phyloP scores from a whole-genome alignment of 2,888 invertebrate genomes.

The Drosophila meridiana region DNA sequence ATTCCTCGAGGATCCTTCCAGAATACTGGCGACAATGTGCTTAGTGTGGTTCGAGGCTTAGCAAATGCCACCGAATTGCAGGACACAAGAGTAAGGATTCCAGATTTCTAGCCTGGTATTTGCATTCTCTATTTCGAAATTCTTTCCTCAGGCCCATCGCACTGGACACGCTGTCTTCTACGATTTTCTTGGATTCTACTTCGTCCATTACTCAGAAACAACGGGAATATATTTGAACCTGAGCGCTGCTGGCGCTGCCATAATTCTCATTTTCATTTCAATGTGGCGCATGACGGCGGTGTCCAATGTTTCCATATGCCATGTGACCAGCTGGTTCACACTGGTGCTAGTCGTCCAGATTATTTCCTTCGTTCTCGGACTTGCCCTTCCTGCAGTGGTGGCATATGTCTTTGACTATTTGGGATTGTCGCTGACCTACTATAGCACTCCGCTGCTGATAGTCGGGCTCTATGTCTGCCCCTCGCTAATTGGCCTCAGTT shows the following conservation, averaged over 20 bases:
- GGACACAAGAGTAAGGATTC: neutral
- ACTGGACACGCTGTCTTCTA: slow-evolving; percentile 88
- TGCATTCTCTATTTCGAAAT: too few relatives aligned
- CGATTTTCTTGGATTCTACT: slow-evolving; percentile 89
- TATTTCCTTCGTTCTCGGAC: slow-evolving; percentile 74
- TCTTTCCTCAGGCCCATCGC: slow-evolving; percentile 77
- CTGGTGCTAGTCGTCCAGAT: slow-evolving; percentile 41
- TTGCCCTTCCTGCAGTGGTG: slow-evolving; percentile 77
- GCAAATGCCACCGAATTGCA: slow-evolving; percentile 57
- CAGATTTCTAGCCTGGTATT: neutral
- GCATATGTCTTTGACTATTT: slow-evolving; percentile 83
- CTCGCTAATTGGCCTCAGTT: slow-evolving; percentile 75
- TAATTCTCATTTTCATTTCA: slow-evolving; percentile 74
- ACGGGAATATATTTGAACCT: slow-evolving; percentile 83
- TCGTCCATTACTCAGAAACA: slow-evolving; percentile 87
- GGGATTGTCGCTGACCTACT: slow-evolving; percentile 87
- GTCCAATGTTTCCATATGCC: slow-evolving; percentile 35
- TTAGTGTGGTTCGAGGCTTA: slow-evolving; percentile 85
- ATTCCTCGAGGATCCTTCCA: slow-evolving; percentile 89
- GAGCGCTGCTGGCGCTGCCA: slow-evolving; percentile 78
- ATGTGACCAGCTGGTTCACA: slow-evolving; percentile 58
- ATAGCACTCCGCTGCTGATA: slow-evolving; percentile 86
- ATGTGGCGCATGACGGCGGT: slow-evolving; percentile 70
- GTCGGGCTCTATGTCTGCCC: slow-evolving; percentile 83
- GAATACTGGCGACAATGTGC: slow-evolving; percentile 89